Evolutionary conservation across 2,113 vertebrate genomes (phyloP).

Genomic region (Kryptolebias marmoratus): DNA sequence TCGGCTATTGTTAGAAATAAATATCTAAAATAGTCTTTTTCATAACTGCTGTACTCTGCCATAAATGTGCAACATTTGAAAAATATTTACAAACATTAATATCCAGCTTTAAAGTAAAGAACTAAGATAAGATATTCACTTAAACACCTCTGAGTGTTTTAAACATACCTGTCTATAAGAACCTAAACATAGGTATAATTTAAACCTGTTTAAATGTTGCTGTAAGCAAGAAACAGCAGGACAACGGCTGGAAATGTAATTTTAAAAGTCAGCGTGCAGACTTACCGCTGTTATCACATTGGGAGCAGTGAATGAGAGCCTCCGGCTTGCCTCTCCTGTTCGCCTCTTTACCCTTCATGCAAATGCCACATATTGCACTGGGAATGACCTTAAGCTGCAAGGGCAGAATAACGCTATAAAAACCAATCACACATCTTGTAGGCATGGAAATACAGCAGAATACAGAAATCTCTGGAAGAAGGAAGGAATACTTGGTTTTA

Average conservation of each 20-base stretch:
- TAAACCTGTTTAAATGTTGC: no score
- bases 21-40: no score
- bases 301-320: constrained; percentile 98
- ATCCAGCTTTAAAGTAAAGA: no score
- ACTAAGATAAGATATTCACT: no score
- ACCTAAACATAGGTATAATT: neutral
- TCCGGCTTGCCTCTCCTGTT: constrained; percentile 97
- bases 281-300: constrained; percentile 99
- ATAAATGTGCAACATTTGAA: no score
- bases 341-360: constrained; percentile 99
- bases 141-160: no score
- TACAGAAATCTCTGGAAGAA: constrained; percentile 11
- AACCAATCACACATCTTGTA: constrained; percentile 71
- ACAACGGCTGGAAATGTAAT: constrained; percentile 11
- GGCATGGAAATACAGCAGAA: constrained; percentile 53
- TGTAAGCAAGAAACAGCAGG: neutral
- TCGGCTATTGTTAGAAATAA: no score
- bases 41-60: no score
- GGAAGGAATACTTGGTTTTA: no score
- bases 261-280: constrained; percentile 56
- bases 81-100: no score
- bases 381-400: constrained; percentile 99
- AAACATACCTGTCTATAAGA: neutral
- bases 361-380: constrained; percentile 99
- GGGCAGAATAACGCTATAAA: constrained; percentile 99